Base-by-base conservation (phyloP, 1,140 invertebrate species). In the Papilio aristodemus region DNA sequence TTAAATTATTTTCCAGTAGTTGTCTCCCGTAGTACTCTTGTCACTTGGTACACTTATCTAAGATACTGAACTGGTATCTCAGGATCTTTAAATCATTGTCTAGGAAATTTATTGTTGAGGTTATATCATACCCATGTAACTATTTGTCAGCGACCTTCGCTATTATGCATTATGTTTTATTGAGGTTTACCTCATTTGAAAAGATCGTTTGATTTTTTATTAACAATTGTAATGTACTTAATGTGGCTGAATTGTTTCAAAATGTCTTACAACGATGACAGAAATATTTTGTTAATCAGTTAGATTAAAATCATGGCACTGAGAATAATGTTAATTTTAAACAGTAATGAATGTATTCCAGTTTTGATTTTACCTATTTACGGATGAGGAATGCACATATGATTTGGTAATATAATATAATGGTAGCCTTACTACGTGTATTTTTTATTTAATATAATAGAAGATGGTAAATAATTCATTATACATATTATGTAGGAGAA, bases 21-120 rank as follows among this genome's bases (percentile, higher is more conserved):
- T n/a, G n/a, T n/a, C n/a, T n/a, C n/a, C n/a, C n/a, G n/a, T 32
- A 17, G 43, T 41, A 41, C 50, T 58, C 70, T 63, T 67, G n/a
- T 70, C 7, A 74, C 71, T 81, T 79, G 41, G 4, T 73, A 78
- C 81, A 79, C 8, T 41, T 19, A 25, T 3, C 17, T 11, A 63
- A 80, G 85, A 87, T 89, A 83, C 68, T 43, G 72, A 87, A 86
- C 87, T 80, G 71, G 76, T 87, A 89, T 85, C 82, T 79, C 62
- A 70, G 80, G 82, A 86, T 87, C 82, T 87, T 83, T 83, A 75
- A 73, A 79, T 78, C 75, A 75, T 89, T 86, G 87, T 88, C 75
- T 81, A 84, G 79, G 74, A 88, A 84, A 86, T 80, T 86, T 87
- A 89, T 88, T 89, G 87, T 88, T 86, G 73, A 74, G 71, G 79